phyloP scores from a whole-genome alignment of 2,888 invertebrate species.

The Agonopterix subpropinquella region DNA sequence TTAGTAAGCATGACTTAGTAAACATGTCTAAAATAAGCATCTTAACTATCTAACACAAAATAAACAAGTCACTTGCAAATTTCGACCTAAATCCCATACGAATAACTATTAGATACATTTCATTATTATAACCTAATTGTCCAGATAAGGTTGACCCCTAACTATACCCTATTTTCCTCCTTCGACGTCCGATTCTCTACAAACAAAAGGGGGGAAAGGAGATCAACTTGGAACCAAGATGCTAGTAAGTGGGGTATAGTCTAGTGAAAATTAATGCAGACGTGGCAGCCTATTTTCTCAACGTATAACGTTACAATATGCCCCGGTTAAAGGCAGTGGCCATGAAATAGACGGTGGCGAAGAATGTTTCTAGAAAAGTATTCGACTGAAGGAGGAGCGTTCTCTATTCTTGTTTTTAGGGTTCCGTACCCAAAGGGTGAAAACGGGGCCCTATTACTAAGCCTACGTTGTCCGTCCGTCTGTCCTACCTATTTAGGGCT shows the following conservation, averaged over 20 bases:
- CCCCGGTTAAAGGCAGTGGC: not conserved
- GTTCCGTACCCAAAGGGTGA: too few relatives aligned
- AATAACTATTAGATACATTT: conserved; percentile 2
- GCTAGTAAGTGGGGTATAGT: conserved; percentile 2
- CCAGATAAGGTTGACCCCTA: conserved; percentile 10
- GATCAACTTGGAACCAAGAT: not conserved
- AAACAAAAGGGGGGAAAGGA: not conserved
- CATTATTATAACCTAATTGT: conserved; percentile 16
- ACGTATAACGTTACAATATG: conserved; percentile 31
- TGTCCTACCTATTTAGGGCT: too few relatives aligned
- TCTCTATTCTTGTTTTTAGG: too few relatives aligned
- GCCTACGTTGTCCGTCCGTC: too few relatives aligned
- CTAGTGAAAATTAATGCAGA: conserved; percentile 44
- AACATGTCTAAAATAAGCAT: too few relatives aligned
- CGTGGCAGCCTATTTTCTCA: conserved; percentile 36
- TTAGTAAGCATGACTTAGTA: too few relatives aligned
- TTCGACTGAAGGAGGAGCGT: too few relatives aligned
- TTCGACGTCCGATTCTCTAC: not conserved
- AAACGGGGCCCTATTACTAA: too few relatives aligned
- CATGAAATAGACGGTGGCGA: not conserved
- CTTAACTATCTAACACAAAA: too few relatives aligned
- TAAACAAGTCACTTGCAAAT: conserved; percentile 1
- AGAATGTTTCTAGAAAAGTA: too few relatives aligned
- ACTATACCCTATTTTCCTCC: not conserved
- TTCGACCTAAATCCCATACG: not conserved